Conservation (phyloP, 2,797 vertebrate genomes). For the Crenichthys baileyi region DNA sequence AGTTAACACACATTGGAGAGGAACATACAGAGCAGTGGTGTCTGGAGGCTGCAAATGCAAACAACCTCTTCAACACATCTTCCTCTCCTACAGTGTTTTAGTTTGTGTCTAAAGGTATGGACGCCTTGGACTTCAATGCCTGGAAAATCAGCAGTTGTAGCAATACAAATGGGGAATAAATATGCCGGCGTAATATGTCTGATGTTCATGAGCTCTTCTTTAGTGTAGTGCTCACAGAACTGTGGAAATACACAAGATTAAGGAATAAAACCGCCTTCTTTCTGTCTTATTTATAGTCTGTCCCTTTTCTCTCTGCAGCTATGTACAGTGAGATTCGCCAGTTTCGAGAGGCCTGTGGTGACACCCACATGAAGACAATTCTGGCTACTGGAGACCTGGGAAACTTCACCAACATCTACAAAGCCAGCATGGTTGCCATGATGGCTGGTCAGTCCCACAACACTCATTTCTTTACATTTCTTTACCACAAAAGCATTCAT, state of each 20-base stretch:
- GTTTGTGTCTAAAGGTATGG: not conserved
- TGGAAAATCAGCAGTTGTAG: not conserved
- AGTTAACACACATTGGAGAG: no score
- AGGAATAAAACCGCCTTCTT: no score
- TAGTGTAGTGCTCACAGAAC: not conserved
- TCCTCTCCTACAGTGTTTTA: not conserved
- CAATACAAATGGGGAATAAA: not conserved
- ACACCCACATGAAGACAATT: slow-evolving; percentile 96
- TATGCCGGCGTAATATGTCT: not conserved
- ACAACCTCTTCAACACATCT: not conserved
- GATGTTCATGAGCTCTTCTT: not conserved
- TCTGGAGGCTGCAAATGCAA: no score
- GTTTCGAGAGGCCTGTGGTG: slow-evolving; percentile 90
- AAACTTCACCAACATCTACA: slow-evolving; percentile 91
- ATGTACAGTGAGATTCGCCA: slow-evolving; percentile 90
- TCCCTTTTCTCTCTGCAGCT: slow-evolving; percentile 68
- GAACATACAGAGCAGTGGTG: no score
- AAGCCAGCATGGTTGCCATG: slow-evolving; percentile 95
- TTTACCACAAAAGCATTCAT: not conserved
- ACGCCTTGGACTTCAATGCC: not conserved
- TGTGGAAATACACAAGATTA: not conserved
- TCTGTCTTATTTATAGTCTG: not conserved
- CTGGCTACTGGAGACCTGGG: slow-evolving; percentile 92
- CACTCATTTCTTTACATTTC: not conserved
- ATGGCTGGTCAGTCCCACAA: slow-evolving; percentile 88